These are phyloP conservation scores for Prietella phreatophila DNA, from an alignment of 2,113 vertebrate species.

Conservation along the genomic window DNA sequence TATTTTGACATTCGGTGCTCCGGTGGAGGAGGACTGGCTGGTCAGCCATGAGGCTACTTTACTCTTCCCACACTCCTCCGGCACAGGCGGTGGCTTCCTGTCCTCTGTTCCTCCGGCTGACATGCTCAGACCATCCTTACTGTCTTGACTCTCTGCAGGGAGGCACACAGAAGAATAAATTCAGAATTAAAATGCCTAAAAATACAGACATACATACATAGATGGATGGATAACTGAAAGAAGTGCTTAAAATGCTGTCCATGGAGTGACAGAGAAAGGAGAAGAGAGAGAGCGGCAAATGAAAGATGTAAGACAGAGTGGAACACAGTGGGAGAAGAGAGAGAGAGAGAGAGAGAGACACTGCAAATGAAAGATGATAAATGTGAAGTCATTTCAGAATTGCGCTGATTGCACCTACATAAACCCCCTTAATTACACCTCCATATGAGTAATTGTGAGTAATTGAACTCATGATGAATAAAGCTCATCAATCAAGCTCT, in stretches of 20 bases:
- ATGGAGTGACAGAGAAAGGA: not conserved
- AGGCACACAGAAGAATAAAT: not conserved
- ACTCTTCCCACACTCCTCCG: slow-evolving; percentile 88
- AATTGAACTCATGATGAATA: slow-evolving; percentile 14
- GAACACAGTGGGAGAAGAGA: not conserved
- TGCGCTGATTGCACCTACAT: not conserved
- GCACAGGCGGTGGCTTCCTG: slow-evolving; percentile 80
- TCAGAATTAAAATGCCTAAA: not conserved
- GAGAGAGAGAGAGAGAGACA: not conserved
- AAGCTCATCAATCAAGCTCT: slow-evolving; percentile 12
- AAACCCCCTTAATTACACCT: slow-evolving; percentile 14
- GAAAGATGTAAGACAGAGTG: not conserved
- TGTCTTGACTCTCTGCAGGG: slow-evolving; percentile 78
- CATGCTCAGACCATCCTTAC: slow-evolving; percentile 72
- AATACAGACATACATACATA: not conserved
- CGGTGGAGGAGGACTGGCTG: slow-evolving; percentile 55
- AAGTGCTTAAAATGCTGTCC: not conserved
- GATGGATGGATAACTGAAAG: too few species aligned
- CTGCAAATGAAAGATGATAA: not conserved
- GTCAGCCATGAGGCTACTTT: slow-evolving; percentile 97
- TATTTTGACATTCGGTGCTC: slow-evolving; percentile 46
- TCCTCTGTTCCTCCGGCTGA: slow-evolving; percentile 64
- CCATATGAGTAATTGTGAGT: not conserved
- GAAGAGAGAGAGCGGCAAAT: not conserved
- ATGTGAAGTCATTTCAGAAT: not conserved